Evolutionary conservation across 2,797 vertebrate species (phyloP).

Genomic region (Siniperca undulata): DNA sequence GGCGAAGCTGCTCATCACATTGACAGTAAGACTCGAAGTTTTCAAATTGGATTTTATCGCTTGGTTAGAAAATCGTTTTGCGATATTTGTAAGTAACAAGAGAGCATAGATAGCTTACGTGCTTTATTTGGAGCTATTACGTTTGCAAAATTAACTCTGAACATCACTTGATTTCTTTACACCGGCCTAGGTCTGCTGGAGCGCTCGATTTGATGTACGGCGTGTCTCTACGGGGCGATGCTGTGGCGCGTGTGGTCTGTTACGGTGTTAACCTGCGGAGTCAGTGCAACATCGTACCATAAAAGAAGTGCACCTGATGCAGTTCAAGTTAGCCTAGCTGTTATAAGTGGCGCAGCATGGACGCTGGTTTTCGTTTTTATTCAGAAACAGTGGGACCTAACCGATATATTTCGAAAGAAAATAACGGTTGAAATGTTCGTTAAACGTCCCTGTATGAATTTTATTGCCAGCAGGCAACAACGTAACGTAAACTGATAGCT

Average conservation of each 20-base stretch:
- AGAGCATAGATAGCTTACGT: rapidly evolving
- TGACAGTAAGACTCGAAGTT: conserved; percentile 73
- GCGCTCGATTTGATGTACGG: conserved; percentile 30
- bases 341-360: conserved; percentile 44
- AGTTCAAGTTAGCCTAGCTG: conserved; percentile 67
- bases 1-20: conserved; percentile 54
- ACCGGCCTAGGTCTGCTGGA: conserved; percentile 54
- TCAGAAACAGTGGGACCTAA: background rate
- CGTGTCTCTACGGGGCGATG: conserved; percentile 8
- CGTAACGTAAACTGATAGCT: background rate
- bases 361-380: background rate
- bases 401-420: rapidly evolving
- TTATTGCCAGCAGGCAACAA: background rate
- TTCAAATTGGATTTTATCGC: background rate
- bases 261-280: rapidly evolving
- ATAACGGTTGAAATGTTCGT: background rate
- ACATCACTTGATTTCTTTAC: conserved; percentile 37
- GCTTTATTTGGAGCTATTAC: background rate
- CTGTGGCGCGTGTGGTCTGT: rapidly evolving
- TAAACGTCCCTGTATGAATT: rapidly evolving
- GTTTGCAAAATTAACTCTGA: background rate
- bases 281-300: rapidly evolving
- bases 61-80: rapidly evolving
- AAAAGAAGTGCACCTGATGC: conserved; percentile 48
- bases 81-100: rapidly evolving